phyloP scores from a whole-genome alignment of 2,113 vertebrate species.

The Anseranas semipalmata region DNA sequence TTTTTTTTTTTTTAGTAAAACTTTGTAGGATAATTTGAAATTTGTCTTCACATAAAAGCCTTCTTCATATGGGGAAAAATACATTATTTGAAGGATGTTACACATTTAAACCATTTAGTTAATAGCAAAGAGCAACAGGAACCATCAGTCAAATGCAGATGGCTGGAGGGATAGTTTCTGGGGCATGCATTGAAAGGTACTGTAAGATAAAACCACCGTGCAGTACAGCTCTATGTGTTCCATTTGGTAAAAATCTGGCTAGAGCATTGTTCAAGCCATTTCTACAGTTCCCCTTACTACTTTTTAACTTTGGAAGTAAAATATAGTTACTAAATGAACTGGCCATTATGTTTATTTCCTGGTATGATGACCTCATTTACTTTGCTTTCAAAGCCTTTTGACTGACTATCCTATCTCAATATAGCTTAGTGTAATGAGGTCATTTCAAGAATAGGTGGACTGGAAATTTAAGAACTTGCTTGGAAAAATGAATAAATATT shows the following conservation, averaged over 20 bases:
- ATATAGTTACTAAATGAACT: neutral
- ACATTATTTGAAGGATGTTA: neutral
- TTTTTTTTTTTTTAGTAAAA: neutral
- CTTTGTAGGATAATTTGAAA: neutral
- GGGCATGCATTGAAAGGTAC: neutral
- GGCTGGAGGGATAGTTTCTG: neutral
- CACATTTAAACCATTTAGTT: neutral
- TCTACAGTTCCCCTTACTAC: neutral
- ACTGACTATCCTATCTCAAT: neutral
- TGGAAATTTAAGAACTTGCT: neutral
- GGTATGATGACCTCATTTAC: neutral
- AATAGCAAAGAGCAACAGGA: neutral
- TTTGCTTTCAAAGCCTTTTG: neutral
- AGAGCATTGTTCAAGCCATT: neutral
- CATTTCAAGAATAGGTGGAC: neutral
- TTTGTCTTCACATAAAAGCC: neutral
- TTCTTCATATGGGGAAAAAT: neutral
- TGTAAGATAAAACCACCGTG: neutral
- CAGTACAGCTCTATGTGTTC: rapidly evolving
- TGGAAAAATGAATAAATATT: neutral
- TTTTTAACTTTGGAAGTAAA: neutral
- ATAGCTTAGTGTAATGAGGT: neutral
- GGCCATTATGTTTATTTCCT: rapidly evolving
- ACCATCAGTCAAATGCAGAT: neutral
- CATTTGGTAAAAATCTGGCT: neutral